Base-by-base conservation (phyloP, 2,888 invertebrate species). In the Ethmia dodecea region DNA sequence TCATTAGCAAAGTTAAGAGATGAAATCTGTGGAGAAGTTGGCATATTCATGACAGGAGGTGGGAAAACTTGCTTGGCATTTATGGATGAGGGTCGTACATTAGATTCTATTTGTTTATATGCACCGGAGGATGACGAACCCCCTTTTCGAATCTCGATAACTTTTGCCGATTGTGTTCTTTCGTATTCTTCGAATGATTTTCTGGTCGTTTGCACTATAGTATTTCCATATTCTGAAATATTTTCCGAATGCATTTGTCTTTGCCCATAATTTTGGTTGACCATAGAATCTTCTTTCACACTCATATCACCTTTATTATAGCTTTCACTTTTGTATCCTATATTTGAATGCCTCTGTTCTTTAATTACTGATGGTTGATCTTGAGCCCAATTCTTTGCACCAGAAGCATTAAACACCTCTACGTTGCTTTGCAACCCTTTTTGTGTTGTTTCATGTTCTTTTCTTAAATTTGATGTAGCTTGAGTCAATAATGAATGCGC, bases 171-270 rank as follows among this genome's bases (percentile, higher is more conserved):
- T 59, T 91, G 91, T 1, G 87, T 88, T 39, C 87, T 88, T 67
- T 92, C 92, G 47, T 86, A 92, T 61, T 92, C 91, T 73, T 92
- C 92, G 43, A 88, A 90, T 1, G 91, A 89, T 52, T 88, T 89
- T 60, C 84, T 89, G 6, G 88, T 89, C 1, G 89, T 87, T 55
- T 91, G 90, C 29, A 92, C 84, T 49, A 89, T 89, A n/a, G 88
- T 87, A 45, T 70, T 75, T n/a, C 78, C 84, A 45, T 86, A 87
- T 51, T 89, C 88, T 13, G 84, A 57, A 40, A 88, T 69, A 38
- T 88, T 87, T 42, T 86, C 88, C n/a, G 80, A 74, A 44, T 81
- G 73, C 50, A 79, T 76, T 61, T 83, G 73, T 42, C 64, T 70
- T 52, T 84, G 78, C 22, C 64, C 80, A 49, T 73, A 79, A 54